Evolutionary conservation across 2,113 vertebrate genomes (phyloP), one percentile per base, ranked within the genome.

Genomic region (Piaya cayana): DNA sequence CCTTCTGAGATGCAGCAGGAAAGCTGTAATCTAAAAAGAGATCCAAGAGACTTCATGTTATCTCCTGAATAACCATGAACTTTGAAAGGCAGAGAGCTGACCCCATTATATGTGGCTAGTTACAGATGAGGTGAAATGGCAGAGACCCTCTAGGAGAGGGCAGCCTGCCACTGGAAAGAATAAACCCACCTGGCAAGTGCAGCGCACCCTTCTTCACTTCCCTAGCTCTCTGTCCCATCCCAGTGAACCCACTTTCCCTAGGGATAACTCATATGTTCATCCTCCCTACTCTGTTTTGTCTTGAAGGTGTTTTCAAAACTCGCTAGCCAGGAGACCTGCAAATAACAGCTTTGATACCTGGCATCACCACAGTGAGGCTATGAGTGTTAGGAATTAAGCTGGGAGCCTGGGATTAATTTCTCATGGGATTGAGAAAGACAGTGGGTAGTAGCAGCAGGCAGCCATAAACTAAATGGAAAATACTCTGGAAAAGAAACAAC

Each of bases 11-110:
- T 2, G 96, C 86, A 88, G 98, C 95, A 50, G 97, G 97, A 86
- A 98, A 98, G 79, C 63, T 95, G 14, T 98, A 98, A 95, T 98
- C 98, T 98, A 74, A 64, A 92, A 90, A 91, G 80, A 98, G 88
- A 97, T 52, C 55, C 8, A 72, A 80, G 67, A 94, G 30, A 78
- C 32, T 70, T 71, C 29, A 63, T 7, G 55, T 96, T 82, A 93
- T 58, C 70, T 45, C 39, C 56, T 32, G 42, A 88, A n/a, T 25
- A 34, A 74, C 25, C 37, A 50, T 8, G 49, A 79, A 62, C 29
- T 49, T 47, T 22, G 36, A 83, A 55, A 65, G 69, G 64, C 50
- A 82, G 10, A 58, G 15, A 50, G 49, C 34, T 53, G 43, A 29
- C 23, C 32, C 26, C 74, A 43, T 30, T 47, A 10, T 5, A 55